These are phyloP conservation scores for Liparis tanakae DNA, from an alignment of 2,797 vertebrate genomes.

Conservation along the genomic window DNA sequence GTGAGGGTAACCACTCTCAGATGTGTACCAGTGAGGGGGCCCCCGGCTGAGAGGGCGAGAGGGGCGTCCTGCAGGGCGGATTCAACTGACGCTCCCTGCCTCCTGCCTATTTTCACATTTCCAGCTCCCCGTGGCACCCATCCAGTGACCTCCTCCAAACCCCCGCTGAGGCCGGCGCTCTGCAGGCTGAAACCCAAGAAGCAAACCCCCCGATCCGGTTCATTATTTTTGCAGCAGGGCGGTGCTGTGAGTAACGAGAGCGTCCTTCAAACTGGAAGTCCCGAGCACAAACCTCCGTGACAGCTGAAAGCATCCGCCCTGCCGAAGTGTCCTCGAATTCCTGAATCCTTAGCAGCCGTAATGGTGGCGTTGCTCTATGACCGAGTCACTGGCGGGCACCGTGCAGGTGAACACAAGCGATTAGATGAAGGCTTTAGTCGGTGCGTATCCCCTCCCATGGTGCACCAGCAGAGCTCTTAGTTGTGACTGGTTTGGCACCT, in stretches of 20 bases:
- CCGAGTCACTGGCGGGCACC: slow-evolving; percentile 46
- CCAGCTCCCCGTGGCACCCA: slow-evolving; percentile 71
- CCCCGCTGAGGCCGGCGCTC: slow-evolving; percentile 58
- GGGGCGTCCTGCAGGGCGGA: slow-evolving; percentile 62
- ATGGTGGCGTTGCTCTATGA: slow-evolving; percentile 17
- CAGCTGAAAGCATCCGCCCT: slow-evolving; percentile 59
- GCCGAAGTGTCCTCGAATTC: slow-evolving; percentile 59
- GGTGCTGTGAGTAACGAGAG: slow-evolving; percentile 51
- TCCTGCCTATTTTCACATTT: slow-evolving; percentile 75
- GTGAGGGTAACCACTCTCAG: slow-evolving; percentile 83
- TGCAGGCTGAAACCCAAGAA: slow-evolving; percentile 71
- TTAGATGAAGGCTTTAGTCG: slow-evolving; percentile 54
- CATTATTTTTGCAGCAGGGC: slow-evolving; percentile 61
- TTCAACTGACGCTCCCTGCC: slow-evolving; percentile 65
- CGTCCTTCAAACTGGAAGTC: slow-evolving; percentile 59
- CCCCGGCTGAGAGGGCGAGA: slow-evolving; percentile 35
- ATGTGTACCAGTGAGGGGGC: slow-evolving; percentile 73
- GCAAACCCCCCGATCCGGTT: slow-evolving; percentile 51
- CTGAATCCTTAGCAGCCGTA: slow-evolving; percentile 58
- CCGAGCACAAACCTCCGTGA: slow-evolving; percentile 46
- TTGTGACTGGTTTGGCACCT: slow-evolving; percentile 40
- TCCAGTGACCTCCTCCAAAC: slow-evolving; percentile 67
- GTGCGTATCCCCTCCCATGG: slow-evolving; percentile 6
- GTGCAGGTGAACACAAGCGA: slow-evolving; percentile 58
- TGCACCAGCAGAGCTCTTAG: slow-evolving; percentile 40